A percentile compares a stretch with the other conserved stretches of the same genome.
Conservation (phyloP, 2,888 invertebrate species). For the Argyresthia albistria region DNA sequence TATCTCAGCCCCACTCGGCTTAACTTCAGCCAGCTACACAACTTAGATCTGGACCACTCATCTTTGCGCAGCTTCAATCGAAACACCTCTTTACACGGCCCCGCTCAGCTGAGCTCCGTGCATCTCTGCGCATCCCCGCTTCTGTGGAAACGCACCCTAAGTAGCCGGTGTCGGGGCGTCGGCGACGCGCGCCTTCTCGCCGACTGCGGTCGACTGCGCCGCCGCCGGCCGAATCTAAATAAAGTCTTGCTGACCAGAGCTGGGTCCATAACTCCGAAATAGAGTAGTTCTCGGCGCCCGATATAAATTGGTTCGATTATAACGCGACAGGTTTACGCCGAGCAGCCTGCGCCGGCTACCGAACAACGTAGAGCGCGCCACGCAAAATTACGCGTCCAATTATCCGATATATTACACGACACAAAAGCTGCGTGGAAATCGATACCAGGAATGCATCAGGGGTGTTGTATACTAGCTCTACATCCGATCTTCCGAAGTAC, state of each 20-base stretch:
- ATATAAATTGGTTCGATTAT: conserved; percentile 41
- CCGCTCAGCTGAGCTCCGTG: no score
- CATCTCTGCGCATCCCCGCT: no score
- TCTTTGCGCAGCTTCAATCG: no score
- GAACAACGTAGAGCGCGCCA: conserved; percentile 5
- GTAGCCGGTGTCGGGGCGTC: neutral
- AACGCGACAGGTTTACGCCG: conserved; percentile 37
- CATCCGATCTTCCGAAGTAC: no score
- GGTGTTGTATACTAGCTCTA: conserved; percentile 1
- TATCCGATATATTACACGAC: conserved; percentile 9
- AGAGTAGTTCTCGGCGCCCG: conserved; percentile 22
- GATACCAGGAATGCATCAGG: conserved; percentile 9
- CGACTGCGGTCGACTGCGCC: no score
- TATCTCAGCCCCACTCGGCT: no score
- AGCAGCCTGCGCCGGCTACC: conserved; percentile 18
- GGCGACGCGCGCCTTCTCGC: neutral
- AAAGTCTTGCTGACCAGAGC: conserved; percentile 1
- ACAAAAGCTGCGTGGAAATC: conserved; percentile 9
- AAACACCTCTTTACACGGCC: no score
- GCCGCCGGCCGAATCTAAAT: conserved; percentile 7
- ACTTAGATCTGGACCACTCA: no score
- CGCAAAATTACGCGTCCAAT: conserved; percentile 12
- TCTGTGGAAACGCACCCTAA: no score
- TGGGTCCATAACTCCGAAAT: conserved; percentile 8
- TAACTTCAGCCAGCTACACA: no score